Conservation (phyloP, 2,113 vertebrate genomes). For the Ochotona princeps region DNA sequence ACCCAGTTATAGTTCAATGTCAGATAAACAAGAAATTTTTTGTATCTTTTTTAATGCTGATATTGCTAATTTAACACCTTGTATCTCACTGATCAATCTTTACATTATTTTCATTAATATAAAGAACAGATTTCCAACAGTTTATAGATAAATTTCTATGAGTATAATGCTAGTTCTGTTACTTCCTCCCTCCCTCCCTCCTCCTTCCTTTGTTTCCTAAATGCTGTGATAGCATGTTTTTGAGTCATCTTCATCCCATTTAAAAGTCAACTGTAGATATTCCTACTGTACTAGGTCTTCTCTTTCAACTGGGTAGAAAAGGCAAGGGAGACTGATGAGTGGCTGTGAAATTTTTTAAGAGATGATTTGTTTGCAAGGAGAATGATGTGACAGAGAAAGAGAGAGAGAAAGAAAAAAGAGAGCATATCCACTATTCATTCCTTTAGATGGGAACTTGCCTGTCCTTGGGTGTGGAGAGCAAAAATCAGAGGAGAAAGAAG, state of each 20-base stretch:
- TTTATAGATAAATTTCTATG: no score
- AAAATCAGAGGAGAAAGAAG: not conserved
- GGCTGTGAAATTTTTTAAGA: no score
- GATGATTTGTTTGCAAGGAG: no score
- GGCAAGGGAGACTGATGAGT: not conserved
- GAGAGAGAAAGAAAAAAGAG: no score
- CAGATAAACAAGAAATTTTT: not conserved
- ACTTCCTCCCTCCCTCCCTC: no score
- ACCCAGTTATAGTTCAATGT: not conserved
- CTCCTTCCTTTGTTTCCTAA: no score
- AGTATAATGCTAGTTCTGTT: no score
- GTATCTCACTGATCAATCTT: not conserved
- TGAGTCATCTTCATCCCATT: not conserved
- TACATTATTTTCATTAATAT: not conserved
- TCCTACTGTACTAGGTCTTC: not conserved
- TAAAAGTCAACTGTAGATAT: not conserved
- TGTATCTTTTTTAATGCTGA: conserved; percentile 18
- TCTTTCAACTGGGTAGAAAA: not conserved
- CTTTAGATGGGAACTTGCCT: no score
- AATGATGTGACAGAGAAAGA: no score
- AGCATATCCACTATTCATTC: no score
- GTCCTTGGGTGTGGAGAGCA: not conserved
- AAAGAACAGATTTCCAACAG: no score
- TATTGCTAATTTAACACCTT: not conserved
- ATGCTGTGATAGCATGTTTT: no score